Percentiles rank a stretch among this genome's conserved stretches.
Evolutionary conservation across 2,888 invertebrate species (phyloP).

Genomic region (Lasioglossum zephyrum): DNA sequence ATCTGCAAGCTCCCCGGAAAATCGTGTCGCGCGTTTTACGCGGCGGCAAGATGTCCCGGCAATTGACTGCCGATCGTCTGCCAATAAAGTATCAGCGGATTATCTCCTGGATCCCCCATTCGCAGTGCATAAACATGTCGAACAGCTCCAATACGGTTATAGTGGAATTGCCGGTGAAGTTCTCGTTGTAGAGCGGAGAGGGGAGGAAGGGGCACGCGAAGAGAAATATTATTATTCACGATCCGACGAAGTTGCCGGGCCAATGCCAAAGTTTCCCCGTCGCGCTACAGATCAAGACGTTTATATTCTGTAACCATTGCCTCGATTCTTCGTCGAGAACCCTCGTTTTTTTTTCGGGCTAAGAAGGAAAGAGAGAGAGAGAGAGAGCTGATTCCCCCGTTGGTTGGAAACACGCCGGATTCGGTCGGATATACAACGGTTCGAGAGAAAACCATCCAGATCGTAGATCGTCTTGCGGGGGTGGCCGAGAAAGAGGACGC

Average conservation of each 20-base stretch:
- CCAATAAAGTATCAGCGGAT: slow-evolving; percentile 14
- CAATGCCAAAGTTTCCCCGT: slow-evolving; percentile 57
- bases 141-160: slow-evolving; percentile 2
- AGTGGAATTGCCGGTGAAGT: not conserved
- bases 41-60: not conserved
- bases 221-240: slow-evolving; percentile 61
- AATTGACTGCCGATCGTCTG: slow-evolving; percentile 3
- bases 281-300: slow-evolving; percentile 65
- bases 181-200: not conserved
- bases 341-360: not conserved
- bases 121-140: slow-evolving; percentile 31
- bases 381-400: slow-evolving; percentile 48
- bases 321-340: slow-evolving; percentile 17
- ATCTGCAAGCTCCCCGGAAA: not conserved
- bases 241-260: slow-evolving; percentile 45
- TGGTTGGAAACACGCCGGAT: slow-evolving; percentile 67
- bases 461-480: slow-evolving; percentile 30
- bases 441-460: slow-evolving; percentile 65
- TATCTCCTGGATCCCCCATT: not conserved
- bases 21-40: not conserved
- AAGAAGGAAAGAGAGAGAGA: not conserved
- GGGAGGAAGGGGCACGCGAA: slow-evolving; percentile 13
- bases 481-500: slow-evolving; percentile 21
- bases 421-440: slow-evolving; percentile 51
- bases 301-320: slow-evolving; percentile 56